Evolutionary conservation across 2,888 invertebrate genomes (phyloP), one percentile per base, ranked within the genome.

Genomic region (Drosophila antonietae): DNA sequence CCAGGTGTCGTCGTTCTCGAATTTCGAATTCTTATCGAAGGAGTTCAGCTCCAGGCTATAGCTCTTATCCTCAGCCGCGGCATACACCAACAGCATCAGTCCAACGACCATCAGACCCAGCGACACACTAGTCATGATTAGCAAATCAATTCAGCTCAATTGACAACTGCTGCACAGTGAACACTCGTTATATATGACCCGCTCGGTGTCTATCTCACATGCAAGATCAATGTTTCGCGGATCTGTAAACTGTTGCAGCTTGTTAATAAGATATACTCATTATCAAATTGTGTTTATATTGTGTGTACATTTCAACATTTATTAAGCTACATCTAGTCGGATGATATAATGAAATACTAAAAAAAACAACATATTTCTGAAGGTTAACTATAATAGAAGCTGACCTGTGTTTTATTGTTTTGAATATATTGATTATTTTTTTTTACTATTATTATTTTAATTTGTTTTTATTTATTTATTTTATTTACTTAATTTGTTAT

Each of bases 1-100:
- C 87, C 83, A 91, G 6, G 81, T 77, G 1, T 61, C 71, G 59
- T 88, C 83, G 51, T 80, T 78, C 5, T 80, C 79, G 33, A 81
- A 83, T 10, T 80, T 62, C 2, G 57, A 61, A 23, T 68, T 76
- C 10, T 59, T 68, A 28, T 84, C 76, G n/a, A 91, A 91, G 5
- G 80, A 82, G 35, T 87, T 90, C 18, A 91, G 63, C 59, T 91
- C 91, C 14, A 90, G 76, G 20, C 46, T 88, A n/a, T 89, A 89
- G 20, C 73, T 69, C 7, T 61, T 80, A 1, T 86, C 89, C 14
- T 78, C 75, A 28, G 64, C 71, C 0, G 8, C 20, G 53, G 37
- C 49, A 2, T 39, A 51, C 7, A 51, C 53, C 44, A 79, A 4
- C 12, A 74, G 23, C 35, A 74, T 23, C 46, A 81, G 43, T 4